Percentiles rank a stretch among this genome's conserved stretches.
Evolutionary conservation across 2,113 vertebrate genomes (phyloP).

Genomic region (Parotia lawesii): DNA sequence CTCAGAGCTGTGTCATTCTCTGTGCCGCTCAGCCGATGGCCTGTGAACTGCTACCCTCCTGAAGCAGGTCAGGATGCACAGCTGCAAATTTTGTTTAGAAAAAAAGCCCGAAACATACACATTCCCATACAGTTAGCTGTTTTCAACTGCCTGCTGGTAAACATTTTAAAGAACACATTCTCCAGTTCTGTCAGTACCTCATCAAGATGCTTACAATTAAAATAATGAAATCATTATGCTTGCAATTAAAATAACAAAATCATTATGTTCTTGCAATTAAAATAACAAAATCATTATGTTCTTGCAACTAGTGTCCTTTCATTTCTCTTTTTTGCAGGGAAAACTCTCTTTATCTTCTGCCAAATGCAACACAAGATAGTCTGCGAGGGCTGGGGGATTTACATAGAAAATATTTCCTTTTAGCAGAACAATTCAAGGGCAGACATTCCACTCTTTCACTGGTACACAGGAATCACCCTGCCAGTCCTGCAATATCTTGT

Average conservation of each 20-base stretch:
- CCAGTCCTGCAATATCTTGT: neutral
- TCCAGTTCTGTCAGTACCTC: neutral
- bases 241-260: neutral
- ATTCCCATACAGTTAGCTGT: neutral
- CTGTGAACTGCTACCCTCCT: neutral
- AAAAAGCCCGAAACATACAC: neutral
- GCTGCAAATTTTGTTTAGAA: neutral
- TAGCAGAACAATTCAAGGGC: neutral
- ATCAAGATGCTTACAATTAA: neutral
- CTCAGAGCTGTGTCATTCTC: fast-evolving
- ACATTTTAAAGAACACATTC: neutral
- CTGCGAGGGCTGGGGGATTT: neutral
- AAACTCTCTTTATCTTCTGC: neutral
- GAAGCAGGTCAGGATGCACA: neutral
- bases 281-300: neutral
- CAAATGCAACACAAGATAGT: neutral
- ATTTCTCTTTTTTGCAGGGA: neutral
- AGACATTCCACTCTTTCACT: neutral
- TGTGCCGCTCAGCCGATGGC: fast-evolving
- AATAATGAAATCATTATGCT: neutral
- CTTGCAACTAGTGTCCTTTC: neutral
- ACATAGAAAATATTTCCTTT: neutral
- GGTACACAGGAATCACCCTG: neutral
- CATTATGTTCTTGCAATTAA: neutral
- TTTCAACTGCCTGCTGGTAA: neutral